Evolutionary conservation across 2,113 vertebrate genomes (phyloP), one percentile per base, ranked within the genome.

Genomic region (Oxygymnocypris stewartii): DNA sequence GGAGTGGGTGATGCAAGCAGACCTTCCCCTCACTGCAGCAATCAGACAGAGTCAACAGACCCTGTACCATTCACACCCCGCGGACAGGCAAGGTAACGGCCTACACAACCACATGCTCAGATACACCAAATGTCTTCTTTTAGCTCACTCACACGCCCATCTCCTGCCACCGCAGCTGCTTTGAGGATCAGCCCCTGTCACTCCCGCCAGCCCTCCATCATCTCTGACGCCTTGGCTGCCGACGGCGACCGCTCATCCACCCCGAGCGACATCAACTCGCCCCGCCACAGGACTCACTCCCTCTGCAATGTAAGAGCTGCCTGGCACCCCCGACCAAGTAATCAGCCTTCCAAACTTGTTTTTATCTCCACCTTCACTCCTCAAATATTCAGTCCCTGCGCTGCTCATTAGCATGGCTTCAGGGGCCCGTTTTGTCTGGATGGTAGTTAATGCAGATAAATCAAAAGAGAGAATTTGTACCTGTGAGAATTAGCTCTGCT

Each of bases 1-100:
- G 95, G 96, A 97, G 91, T 97, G 96, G 96, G 96, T 96, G 92
- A 95, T 96, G 90, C 96, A 97, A 88, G 95, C 96, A 0, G 96
- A 97, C 92, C 95, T 97, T 65, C 96, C 96, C 0, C 95, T 97
- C 87, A 97, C 96, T 0, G 96, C 96, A 0, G 96, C 96, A 91
- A 97, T 97, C 91, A 94, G 96, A 61, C 96, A 97, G 94, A 97
- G 96, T 91, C 96, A 97, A 89, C 96, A 97, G 92, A 97, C 96
- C 0, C 95, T 97, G 59, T 96, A 96, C 93, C 95, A 97, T 84
- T 93, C 93, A 0, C 96, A 96, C 88, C 93, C 96, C 4, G 94
- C 94, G 47, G 96, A 97, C 89, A 92, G 96, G 85, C 96, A 96
- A 96, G 96, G 96, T 97, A 84, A 71, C 20, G 49, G 42, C 77